Percentiles rank a stretch among this genome's conserved stretches.
phyloP scores from a whole-genome alignment of 2,113 vertebrate genomes.

The Brachyhypopomus gauderio region DNA sequence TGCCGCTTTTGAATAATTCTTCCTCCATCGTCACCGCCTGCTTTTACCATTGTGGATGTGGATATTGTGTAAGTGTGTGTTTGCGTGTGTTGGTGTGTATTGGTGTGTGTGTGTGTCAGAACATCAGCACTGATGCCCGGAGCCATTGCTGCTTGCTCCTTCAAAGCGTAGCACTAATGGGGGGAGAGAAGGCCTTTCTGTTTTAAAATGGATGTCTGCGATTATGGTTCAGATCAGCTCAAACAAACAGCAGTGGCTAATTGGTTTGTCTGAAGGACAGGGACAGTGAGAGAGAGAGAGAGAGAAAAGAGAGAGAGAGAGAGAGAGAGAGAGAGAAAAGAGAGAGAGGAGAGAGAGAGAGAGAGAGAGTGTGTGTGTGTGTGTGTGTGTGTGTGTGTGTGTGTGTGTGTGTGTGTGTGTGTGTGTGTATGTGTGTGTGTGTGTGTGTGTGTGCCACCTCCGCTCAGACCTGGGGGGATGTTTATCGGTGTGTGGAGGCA shows the following conservation, averaged over 20 bases:
- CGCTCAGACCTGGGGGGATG: slow-evolving; percentile 46
- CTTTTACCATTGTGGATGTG: slow-evolving; percentile 32
- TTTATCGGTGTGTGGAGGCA: slow-evolving; percentile 28
- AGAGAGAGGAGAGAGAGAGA: no score
- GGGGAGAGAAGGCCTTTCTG: slow-evolving; percentile 58
- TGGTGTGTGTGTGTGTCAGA: slow-evolving; percentile 46
- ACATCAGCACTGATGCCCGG: slow-evolving; percentile 63
- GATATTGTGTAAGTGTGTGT: slow-evolving; percentile 21
- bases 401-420: slow-evolving; percentile 20
- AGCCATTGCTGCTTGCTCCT: slow-evolving; percentile 76
- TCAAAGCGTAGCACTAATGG: slow-evolving; percentile 68
- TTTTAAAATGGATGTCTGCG: slow-evolving; percentile 77
- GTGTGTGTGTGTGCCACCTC: background rate
- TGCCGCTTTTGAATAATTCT: slow-evolving; percentile 64
- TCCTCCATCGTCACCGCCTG: slow-evolving; percentile 36
- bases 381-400: no score
- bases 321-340: no score
- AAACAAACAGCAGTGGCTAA: slow-evolving; percentile 70
- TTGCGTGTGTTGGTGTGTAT: slow-evolving; percentile 16
- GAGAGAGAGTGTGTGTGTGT: no score
- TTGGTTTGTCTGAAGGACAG: slow-evolving; percentile 58
- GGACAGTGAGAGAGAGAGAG: slow-evolving; percentile 30
- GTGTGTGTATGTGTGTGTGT: slow-evolving; percentile 7
- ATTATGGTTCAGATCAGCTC: slow-evolving; percentile 65
- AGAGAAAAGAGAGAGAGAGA: no score